Base-by-base conservation (phyloP, 2,113 vertebrate genomes). In the Ctenomys sociabilis region DNA sequence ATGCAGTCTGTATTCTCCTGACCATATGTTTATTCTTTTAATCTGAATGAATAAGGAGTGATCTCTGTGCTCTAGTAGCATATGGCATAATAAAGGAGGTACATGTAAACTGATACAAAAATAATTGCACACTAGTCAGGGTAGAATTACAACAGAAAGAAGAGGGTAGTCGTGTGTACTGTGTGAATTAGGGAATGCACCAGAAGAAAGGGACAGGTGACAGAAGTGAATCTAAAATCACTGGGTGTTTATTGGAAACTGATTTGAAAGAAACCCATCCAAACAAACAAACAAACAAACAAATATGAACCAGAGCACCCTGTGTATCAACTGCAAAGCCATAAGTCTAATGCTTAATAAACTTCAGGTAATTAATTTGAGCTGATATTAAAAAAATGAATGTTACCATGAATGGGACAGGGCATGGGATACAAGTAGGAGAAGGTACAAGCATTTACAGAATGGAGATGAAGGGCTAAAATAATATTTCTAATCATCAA, bases 41-140 rank as follows among this genome's bases (percentile, higher is more conserved):
- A 43, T 88, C 57, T 88, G 78, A 91, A 94, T 80, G 68, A 83
- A 78, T 94, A 77, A 93, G 43, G 40, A 93, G 70, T 45, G 37
- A 73, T 70, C 78, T 40, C 61, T 68, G 54, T 61, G 81, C 75
- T 95, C 66, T 89, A 73, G 54, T 7, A 96, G 28, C 88, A 96
- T 64, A 70, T 70, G 54, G 77, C 37, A 70, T 78, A 91, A 91
- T 88, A 94, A 93, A 82, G 22, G 35, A 95, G 78, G 64, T 73
- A 85, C 43, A 78, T 61, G 72, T 70, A 85, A 83, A 88, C 9
- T 78, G 80, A 91, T 86, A 83, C 43, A 59, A 88, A 87, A 93
- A 85, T 95, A 84, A 94, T 80, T 81, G 92, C 35, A 30, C 70
- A 83, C 12, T 78, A 88, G 66, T 52, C 78, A 89, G 43, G 11